A percentile compares a stretch with the other conserved stretches of the same genome.
Evolutionary conservation across 2,797 vertebrate species (phyloP).

Genomic region (Amazona finschi): DNA sequence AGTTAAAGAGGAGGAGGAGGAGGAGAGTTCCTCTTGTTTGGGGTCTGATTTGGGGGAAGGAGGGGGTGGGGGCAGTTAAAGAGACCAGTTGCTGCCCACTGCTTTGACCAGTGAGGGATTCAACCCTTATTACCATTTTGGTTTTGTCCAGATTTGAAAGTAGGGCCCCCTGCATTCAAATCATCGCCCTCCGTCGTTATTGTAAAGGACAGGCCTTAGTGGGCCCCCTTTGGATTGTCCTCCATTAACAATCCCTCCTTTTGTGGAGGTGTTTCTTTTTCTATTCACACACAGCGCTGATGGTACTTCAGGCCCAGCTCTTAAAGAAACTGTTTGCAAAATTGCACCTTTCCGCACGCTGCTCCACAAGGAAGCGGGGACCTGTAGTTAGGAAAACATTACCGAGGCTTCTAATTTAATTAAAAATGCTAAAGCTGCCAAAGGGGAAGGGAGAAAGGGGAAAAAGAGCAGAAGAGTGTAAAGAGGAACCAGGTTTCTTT

Average conservation of each 20-base stretch:
- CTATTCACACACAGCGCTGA: constrained; percentile 82
- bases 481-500: neutral
- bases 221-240: constrained; percentile 78
- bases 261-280: constrained; percentile 89
- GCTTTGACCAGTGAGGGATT: constrained; percentile 75
- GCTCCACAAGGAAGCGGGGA: constrained; percentile 77
- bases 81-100: constrained; percentile 66
- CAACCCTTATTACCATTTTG: constrained; percentile 85
- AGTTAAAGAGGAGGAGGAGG: constrained; percentile 72
- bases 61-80: constrained; percentile 43
- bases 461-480: neutral
- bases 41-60: constrained; percentile 49
- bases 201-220: constrained; percentile 85
- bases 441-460: neutral
- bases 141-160: constrained; percentile 80
- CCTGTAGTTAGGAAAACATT: constrained; percentile 73
- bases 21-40: constrained; percentile 62
- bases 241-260: constrained; percentile 79
- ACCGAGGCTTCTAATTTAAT: constrained; percentile 68
- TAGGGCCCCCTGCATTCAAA: constrained; percentile 87
- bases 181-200: constrained; percentile 84
- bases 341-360: constrained; percentile 84
- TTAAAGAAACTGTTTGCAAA: constrained; percentile 91
- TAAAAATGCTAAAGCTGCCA: constrained; percentile 40
- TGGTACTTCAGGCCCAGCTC: constrained; percentile 83